phyloP scores from a whole-genome alignment of 2,797 vertebrate species.

The Neopelma chrysocephalum region DNA sequence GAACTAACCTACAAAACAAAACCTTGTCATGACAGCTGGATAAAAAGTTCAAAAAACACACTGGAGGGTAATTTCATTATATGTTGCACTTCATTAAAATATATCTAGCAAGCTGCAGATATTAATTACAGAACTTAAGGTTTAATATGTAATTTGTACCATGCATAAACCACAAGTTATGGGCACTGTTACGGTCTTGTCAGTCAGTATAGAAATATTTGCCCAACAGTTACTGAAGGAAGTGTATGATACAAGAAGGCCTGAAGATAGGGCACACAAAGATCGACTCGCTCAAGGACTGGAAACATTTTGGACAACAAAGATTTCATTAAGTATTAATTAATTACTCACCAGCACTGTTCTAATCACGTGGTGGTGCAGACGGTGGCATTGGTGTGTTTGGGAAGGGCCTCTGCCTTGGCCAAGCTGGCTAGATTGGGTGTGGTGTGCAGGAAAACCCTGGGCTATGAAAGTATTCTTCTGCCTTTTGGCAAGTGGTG shows the following conservation, averaged over 20 bases:
- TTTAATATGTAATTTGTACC: neutral
- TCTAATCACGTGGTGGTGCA: neutral
- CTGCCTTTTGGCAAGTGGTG: neutral
- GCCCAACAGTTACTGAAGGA: neutral
- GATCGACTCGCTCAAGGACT: accelerated
- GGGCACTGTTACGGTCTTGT: neutral
- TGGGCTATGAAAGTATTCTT: neutral
- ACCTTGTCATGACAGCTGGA: neutral
- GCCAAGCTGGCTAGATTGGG: neutral
- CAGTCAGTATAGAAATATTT: neutral
- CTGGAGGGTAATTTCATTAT: neutral
- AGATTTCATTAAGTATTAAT: neutral
- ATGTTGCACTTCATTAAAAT: neutral
- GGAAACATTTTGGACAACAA: neutral
- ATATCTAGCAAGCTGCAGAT: neutral
- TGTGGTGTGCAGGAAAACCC: neutral
- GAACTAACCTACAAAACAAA: neutral
- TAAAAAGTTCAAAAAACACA: neutral
- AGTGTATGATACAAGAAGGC: accelerated
- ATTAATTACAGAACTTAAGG: neutral
- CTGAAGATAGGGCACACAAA: neutral
- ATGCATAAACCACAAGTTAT: neutral
- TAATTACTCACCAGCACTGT: neutral
- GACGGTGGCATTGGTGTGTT: accelerated
- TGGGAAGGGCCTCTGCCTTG: neutral